Conservation (phyloP, 2,113 vertebrate species). For the Bubo blakistoni region DNA sequence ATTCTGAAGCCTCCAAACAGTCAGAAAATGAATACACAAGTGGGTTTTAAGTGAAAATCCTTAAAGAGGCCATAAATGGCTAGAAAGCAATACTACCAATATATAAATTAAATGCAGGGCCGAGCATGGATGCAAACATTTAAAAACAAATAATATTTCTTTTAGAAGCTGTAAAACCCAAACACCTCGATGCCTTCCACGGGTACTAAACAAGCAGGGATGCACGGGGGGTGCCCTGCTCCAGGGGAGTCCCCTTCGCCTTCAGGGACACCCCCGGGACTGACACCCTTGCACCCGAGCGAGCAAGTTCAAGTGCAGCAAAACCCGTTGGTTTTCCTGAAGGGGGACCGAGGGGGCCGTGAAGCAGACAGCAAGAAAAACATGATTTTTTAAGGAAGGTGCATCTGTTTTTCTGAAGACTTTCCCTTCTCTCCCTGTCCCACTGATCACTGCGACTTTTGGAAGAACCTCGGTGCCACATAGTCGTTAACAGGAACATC, state of each 20-base stretch:
- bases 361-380: not conserved
- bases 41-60: not conserved
- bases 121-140: not conserved
- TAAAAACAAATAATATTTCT: too few relatives aligned
- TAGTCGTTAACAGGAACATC: rapidly evolving
- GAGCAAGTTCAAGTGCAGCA: not conserved
- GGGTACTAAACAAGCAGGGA: rapidly evolving
- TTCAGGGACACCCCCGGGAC: not conserved
- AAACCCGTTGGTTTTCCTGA: rapidly evolving
- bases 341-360: rapidly evolving
- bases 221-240: rapidly evolving
- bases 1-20: not conserved
- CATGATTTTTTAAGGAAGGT: not conserved
- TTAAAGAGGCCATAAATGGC: not conserved
- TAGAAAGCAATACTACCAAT: not conserved
- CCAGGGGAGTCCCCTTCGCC: rapidly evolving
- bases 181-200: not conserved
- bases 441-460: not conserved
- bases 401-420: not conserved
- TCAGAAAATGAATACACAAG: not conserved
- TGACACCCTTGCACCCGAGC: rapidly evolving
- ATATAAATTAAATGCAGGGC: not conserved
- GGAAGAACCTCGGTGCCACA: not conserved
- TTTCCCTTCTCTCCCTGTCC: not conserved
- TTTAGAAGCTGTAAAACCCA: not conserved